A percentile compares a stretch with the other conserved stretches of the same genome.
phyloP scores from a whole-genome alignment of 1,140 invertebrate genomes.

The Scaptodrosophila lebanonensis region DNA sequence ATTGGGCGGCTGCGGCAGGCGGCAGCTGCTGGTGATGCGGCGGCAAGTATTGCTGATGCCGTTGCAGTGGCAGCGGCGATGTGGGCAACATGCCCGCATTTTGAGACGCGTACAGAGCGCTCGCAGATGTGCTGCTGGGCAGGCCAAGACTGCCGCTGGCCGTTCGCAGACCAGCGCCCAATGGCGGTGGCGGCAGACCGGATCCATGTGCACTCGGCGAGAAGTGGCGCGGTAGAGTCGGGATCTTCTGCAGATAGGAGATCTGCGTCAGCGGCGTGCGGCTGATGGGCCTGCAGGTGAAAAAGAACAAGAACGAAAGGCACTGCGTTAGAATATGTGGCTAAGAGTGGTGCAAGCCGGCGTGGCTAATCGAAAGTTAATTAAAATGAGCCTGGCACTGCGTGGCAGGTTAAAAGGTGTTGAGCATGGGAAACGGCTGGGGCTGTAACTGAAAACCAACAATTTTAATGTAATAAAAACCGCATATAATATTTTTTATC shows the following conservation, averaged over 20 bases:
- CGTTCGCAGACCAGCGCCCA: background rate
- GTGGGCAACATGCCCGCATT: constrained; percentile 67
- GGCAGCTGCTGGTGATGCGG: constrained; percentile 78
- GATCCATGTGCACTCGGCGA: constrained; percentile 54
- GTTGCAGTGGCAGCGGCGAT: constrained; percentile 75
- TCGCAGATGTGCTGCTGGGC: constrained; percentile 71
- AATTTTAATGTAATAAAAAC: constrained; percentile 59
- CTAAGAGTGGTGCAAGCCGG: constrained; percentile 22
- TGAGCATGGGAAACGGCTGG: constrained; percentile 31
- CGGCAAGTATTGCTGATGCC: constrained; percentile 76
- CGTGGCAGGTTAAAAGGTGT: constrained; percentile 45
- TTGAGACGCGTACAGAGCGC: constrained; percentile 59
- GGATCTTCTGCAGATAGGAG: constrained; percentile 75
- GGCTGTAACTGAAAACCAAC: constrained; percentile 18
- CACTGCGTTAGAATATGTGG: constrained; percentile 30
- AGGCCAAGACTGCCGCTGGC: constrained; percentile 32
- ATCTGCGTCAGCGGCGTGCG: constrained; percentile 73
- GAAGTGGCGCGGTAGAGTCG: constrained; percentile 71
- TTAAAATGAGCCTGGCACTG: constrained; percentile 50
- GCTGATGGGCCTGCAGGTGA: constrained; percentile 80
- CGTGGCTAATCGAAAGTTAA: constrained; percentile 70
- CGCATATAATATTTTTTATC: constrained; percentile 41
- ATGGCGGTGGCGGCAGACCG: constrained; percentile 20
- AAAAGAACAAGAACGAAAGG: constrained; percentile 29
- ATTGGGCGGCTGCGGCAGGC: constrained; percentile 54